These are phyloP conservation scores for Proteles cristata DNA, from an alignment of 2,113 vertebrate species.

Conservation along the genomic window DNA sequence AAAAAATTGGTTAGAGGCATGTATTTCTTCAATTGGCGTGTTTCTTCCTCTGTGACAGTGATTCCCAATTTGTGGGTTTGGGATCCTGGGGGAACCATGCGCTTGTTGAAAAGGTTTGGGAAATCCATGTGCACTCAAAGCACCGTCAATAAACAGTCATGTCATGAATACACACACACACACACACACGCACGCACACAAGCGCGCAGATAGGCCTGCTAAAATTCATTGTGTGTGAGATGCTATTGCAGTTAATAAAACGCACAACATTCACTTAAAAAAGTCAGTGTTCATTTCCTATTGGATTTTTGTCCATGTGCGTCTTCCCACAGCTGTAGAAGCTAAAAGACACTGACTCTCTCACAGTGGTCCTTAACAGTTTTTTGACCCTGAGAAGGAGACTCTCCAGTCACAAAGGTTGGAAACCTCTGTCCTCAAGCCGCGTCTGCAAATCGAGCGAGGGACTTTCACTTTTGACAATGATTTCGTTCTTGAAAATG, in stretches of 20 bases:
- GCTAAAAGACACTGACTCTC: neutral
- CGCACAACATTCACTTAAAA: neutral
- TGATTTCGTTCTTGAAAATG: neutral
- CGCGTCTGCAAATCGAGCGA: neutral
- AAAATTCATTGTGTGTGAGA: neutral
- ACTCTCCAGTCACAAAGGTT: rapidly evolving
- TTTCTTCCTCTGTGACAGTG: neutral
- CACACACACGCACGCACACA: too few species aligned
- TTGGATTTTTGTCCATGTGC: neutral
- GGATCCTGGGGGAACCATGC: neutral
- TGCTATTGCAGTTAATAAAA: neutral
- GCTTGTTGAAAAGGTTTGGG: neutral
- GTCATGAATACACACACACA: rapidly evolving
- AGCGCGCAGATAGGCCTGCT: neutral
- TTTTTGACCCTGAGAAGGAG: neutral
- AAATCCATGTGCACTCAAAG: neutral
- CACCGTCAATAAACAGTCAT: neutral
- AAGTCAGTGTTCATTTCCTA: neutral
- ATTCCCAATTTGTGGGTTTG: neutral
- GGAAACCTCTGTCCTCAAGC: neutral
- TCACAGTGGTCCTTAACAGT: neutral
- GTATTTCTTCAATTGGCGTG: neutral
- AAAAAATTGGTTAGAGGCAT: neutral
- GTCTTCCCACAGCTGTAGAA: neutral
- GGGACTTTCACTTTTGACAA: neutral